Evolutionary conservation across 2,113 vertebrate species (phyloP).

Genomic region (Tragulus kanchil): DNA sequence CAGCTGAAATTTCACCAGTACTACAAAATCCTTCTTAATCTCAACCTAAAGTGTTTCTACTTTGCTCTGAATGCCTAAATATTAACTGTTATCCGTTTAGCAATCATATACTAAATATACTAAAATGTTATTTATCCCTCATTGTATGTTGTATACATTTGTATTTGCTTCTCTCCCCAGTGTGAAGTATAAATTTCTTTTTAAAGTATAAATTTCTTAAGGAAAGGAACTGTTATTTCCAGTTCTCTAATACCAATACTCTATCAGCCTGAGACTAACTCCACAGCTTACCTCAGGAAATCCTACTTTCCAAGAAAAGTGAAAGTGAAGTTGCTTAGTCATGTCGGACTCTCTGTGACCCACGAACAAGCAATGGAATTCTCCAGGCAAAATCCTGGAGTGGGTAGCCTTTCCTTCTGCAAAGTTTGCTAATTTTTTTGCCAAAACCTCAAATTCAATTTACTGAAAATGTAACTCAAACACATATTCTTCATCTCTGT

Average conservation of each 20-base stretch:
- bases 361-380: too few species aligned
- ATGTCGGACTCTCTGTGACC: too few species aligned
- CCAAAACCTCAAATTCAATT: constrained; percentile 43
- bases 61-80: constrained; percentile 37
- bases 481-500: neutral
- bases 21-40: constrained; percentile 18
- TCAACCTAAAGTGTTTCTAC: constrained; percentile 33
- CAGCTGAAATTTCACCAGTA: neutral
- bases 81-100: neutral
- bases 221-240: neutral
- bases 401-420: too few species aligned
- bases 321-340: too few species aligned
- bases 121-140: neutral
- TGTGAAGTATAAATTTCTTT: neutral
- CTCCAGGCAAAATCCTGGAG: too few species aligned
- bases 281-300: neutral
- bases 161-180: neutral
- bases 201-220: constrained; percentile 28
- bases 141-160: constrained; percentile 12
- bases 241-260: constrained; percentile 32
- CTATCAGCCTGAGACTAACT: neutral
- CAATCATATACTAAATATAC: neutral
- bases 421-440: too few species aligned
- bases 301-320: neutral
- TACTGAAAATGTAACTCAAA: neutral